Percentiles rank a stretch among this genome's conserved stretches.
phyloP scores from a whole-genome alignment of 2,888 invertebrate genomes.

The Rhogogaster chlorosoma region DNA sequence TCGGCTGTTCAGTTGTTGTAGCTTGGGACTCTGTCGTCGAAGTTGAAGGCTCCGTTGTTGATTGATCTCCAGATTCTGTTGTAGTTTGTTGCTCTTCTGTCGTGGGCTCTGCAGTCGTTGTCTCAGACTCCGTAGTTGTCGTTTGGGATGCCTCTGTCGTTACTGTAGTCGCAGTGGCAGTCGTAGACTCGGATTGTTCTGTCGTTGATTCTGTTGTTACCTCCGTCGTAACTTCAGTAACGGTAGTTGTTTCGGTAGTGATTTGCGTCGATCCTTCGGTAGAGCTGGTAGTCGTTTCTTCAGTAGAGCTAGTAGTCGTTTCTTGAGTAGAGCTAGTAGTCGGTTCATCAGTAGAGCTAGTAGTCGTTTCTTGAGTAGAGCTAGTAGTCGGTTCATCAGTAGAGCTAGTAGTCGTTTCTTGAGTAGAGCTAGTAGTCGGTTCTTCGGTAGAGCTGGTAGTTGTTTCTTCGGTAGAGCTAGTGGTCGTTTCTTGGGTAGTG shows the following conservation, averaged over 20 bases:
- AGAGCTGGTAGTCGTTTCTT: too few relatives aligned
- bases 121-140: conserved; percentile 51
- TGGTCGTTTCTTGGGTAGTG: conserved; percentile 22
- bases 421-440: background rate
- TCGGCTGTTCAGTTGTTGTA: conserved; percentile 64
- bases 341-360: too few relatives aligned
- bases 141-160: conserved; percentile 20
- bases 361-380: too few relatives aligned
- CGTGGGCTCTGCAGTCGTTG: conserved; percentile 56
- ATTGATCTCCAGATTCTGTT: conserved; percentile 51
- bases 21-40: conserved; percentile 55
- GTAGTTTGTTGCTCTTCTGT: conserved; percentile 41
- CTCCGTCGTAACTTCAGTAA: background rate
- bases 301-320: too few relatives aligned
- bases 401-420: background rate
- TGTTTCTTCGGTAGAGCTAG: conserved; percentile 27
- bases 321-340: too few relatives aligned
- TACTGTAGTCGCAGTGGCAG: background rate
- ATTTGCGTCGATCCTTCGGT: too few relatives aligned
- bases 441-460: conserved; percentile 31
- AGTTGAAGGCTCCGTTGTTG: conserved; percentile 54
- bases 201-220: conserved; percentile 33
- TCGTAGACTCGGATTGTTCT: conserved; percentile 9
- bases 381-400: too few relatives aligned
- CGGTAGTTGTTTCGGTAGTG: too few relatives aligned